Conservation (phyloP, 2,797 vertebrate species). For the Sebastes flavidus region DNA sequence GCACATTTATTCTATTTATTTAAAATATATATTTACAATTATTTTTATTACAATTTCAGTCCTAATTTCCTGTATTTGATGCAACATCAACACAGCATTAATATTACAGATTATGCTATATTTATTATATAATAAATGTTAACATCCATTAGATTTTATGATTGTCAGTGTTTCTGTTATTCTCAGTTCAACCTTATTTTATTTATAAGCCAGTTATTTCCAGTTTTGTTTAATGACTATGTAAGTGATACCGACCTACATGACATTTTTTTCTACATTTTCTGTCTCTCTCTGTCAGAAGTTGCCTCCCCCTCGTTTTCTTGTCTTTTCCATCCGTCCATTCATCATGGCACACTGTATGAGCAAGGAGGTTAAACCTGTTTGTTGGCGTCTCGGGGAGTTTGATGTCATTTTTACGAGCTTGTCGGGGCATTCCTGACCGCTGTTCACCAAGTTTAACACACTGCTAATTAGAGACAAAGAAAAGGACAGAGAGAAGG, state of each 20-base stretch:
- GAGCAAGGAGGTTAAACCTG: constrained; percentile 48
- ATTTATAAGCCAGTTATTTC: not conserved
- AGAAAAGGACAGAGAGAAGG: constrained; percentile 28
- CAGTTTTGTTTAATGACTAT: not conserved
- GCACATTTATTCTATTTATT: not conserved
- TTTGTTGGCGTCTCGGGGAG: constrained; percentile 45
- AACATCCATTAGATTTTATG: not conserved
- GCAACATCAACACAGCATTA: not conserved
- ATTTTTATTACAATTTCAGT: not conserved
- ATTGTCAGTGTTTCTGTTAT: not conserved
- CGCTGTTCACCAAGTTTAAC: constrained; percentile 66
- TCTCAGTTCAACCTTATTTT: not conserved
- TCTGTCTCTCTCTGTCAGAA: not conserved
- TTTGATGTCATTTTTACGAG: constrained; percentile 76
- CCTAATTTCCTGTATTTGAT: not conserved
- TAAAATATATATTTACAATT: not conserved
- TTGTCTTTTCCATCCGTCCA: not conserved
- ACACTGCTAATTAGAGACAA: constrained; percentile 73
- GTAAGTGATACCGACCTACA: not conserved
- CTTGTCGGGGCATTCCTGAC: constrained; percentile 74
- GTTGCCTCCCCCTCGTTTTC: not conserved
- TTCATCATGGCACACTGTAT: not conserved
- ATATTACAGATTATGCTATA: not conserved
- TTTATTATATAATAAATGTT: not conserved
- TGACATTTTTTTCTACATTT: no score